Evolutionary conservation across 2,888 invertebrate genomes (phyloP), one percentile per base, ranked within the genome.

Genomic region (Flexamia atlantica): DNA sequence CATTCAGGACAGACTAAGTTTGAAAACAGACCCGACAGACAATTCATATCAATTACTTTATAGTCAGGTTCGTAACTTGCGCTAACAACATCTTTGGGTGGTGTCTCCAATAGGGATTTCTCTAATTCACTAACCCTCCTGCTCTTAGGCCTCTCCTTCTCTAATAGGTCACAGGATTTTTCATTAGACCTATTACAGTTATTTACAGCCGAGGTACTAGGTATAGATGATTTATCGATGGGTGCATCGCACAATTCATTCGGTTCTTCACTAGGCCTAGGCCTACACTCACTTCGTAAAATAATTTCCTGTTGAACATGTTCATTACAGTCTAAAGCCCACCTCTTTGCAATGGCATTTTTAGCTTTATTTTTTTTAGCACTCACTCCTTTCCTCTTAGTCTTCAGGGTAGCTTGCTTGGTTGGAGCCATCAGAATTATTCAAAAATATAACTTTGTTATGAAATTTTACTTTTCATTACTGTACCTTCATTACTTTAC

Each of bases 11-110:
- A 60, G 12, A 23, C 23, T 28, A 60, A 28, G 28, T 60, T 60
- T n/a, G 23, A 10, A 4, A 60, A n/a, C 25, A 60, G 20, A 12
- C 17, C 28, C 17, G 7, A 12, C 60, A 60, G 4, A 53, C 79
- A 79, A 28, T 79, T 23, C 42, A 50, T 79, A 30, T 79, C 53
- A 30, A 79, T 79, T 53, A 79, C 23, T 53, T 79, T 79, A 32
- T 53, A 53, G 5, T 79, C 30, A 28, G 53, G 40, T 36, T 40
- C 72, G 72, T 72, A 42, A 23, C 42, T 42, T 40, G 46, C 12
- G 17, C 14, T 46, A 46, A 14, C 14, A 46, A 14, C 17, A 46
- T 46, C 46, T 17, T 46, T 17, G 17, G 2, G 2, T n/a, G n/a
- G n/a, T 14, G 17, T 14, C 7, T 46, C 46, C 46, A 46, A 46